Conservation (phyloP, 2,113 vertebrate species). For the Festucalex cinctus region DNA sequence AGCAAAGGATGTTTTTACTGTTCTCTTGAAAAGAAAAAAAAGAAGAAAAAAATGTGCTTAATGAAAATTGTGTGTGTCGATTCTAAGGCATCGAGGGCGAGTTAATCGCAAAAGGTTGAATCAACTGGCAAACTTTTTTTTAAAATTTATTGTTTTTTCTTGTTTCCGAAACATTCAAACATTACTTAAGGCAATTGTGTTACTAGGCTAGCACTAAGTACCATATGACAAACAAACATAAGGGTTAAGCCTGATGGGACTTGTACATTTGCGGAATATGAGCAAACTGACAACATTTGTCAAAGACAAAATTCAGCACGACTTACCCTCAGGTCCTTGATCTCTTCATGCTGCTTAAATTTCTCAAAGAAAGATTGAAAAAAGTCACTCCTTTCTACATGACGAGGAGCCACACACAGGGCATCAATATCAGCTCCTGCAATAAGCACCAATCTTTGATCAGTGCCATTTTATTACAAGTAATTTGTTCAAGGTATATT, state of each 20-base stretch:
- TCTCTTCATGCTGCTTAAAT: conserved; percentile 85
- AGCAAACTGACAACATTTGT: not conserved
- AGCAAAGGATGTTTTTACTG: no score
- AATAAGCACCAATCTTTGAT: conserved; percentile 33
- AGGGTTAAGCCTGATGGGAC: not conserved
- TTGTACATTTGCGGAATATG: not conserved
- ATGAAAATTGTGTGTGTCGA: not conserved
- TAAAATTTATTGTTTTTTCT: no score
- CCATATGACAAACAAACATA: no score
- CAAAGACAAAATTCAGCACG: not conserved
- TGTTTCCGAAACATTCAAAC: no score
- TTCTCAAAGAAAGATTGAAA: conserved; percentile 97
- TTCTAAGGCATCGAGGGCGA: not conserved
- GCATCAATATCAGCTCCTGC: conserved; percentile 96
- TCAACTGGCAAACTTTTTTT: no score
- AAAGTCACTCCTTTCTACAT: conserved; percentile 93
- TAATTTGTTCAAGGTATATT: not conserved
- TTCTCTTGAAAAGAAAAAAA: not conserved
- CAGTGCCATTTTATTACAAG: not conserved
- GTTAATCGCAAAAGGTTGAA: not conserved
- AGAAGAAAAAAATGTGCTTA: not conserved
- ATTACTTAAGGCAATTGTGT: no score
- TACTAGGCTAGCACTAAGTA: no score
- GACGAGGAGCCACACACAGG: conserved; percentile 91
- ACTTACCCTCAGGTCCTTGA: conserved; percentile 90